These are phyloP conservation scores for Gastracanthus pulcherrimus DNA, from an alignment of 2,888 invertebrate genomes.

Conservation along the genomic window DNA sequence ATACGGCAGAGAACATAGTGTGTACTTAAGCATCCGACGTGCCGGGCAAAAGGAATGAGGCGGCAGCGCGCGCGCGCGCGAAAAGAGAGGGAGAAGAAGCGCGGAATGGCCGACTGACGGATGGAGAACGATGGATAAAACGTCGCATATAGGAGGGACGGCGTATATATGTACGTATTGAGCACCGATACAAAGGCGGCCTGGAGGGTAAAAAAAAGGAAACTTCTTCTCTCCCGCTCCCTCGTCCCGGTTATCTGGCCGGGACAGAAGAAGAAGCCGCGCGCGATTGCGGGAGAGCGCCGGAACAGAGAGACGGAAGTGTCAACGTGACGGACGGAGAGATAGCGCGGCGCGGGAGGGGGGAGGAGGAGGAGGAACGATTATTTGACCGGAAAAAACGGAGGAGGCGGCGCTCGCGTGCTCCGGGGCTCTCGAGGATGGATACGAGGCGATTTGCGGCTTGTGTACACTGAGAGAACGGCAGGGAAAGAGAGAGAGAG, in stretches of 20 bases:
- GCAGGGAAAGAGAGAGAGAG: not conserved
- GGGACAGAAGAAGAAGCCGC: not conserved
- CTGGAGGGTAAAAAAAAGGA: too few relatives aligned
- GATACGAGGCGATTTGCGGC: constrained; percentile 19
- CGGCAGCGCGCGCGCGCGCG: not conserved
- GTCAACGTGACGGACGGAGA: not conserved
- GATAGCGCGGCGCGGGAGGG: too few relatives aligned
- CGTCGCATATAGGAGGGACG: too few relatives aligned
- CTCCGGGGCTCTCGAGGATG: constrained; percentile 2
- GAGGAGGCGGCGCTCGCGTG: not conserved
- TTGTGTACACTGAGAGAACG: constrained; percentile 5
- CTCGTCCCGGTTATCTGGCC: not conserved
- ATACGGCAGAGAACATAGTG: constrained; percentile 20
- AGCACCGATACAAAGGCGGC: too few relatives aligned
- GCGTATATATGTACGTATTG: too few relatives aligned
- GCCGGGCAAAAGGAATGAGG: constrained; percentile 34
- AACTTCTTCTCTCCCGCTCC: not conserved
- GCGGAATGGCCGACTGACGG: not conserved
- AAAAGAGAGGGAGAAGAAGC: not conserved
- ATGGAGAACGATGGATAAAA: too few relatives aligned
- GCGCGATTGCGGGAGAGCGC: not conserved
- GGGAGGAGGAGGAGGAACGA: not conserved
- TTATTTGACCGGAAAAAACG: constrained; percentile 44
- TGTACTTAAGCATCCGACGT: constrained; percentile 37
- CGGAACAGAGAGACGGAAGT: not conserved